Base-by-base conservation (phyloP, 2,797 vertebrate species). In the Schizopygopsis pylzovi region DNA sequence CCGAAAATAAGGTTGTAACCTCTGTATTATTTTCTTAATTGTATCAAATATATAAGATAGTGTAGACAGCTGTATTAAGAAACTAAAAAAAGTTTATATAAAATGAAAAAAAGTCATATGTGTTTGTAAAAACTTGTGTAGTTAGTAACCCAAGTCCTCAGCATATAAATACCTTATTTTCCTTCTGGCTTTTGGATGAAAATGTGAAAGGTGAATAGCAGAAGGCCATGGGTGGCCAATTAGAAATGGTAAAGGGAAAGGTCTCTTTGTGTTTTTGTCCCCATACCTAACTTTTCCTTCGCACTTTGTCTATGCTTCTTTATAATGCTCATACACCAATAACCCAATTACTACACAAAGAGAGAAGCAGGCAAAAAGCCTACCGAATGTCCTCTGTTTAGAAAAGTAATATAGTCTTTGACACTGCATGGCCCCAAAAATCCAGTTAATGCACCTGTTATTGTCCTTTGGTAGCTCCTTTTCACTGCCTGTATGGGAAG, bases 141-240 rank as follows among this genome's bases (percentile, higher is more conserved):
- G 75, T 41, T 16, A 39, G 11, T 12, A 72, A 67, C 20, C 20
- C 28, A 0, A 56, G 15, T 61, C 71, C n/a, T 86, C 47, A 59
- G 78, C 61, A 45, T 18, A 22, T 68, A 67, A 83, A 61, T 81
- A 45, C 37, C 45, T 65, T 81, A 49, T 79, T 71, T 75, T 61
- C 13, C 77, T 67, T 83, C 85, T 83, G 67, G 71, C 83, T 78
- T 87, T 63, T 63, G 71, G 88, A 88, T 88, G 87, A 88, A 59
- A 90, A 82, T 70, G 82, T 88, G 89, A 89, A 89, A 89, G 88
- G 90, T 90, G 91, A 89, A 90, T 87, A 86, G 86, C 67, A 83
- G 89, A 78, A 83, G 87, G 84, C 88, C 86, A 87, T 89, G 89
- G 91, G 90, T 91, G 90, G 90, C 88, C 90, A 90, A 90, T 90